These are phyloP conservation scores for Pilophorus perplexus DNA, from an alignment of 2,888 invertebrate genomes.

Conservation along the genomic window DNA sequence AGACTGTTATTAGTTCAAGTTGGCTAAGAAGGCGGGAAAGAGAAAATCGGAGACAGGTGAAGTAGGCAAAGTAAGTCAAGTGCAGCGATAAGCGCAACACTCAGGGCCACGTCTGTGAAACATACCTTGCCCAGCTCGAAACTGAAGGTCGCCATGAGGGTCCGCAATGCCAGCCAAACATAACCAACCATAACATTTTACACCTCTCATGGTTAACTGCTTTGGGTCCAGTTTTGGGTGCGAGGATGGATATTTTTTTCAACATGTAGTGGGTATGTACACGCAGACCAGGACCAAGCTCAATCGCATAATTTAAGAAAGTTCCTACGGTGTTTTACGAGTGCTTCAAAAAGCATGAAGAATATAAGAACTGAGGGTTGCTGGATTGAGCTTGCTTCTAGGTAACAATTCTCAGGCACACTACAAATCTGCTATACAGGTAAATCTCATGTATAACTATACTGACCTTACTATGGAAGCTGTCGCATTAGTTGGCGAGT, in stretches of 20 bases:
- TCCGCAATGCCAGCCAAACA: slow-evolving; percentile 48
- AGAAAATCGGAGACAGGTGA: slow-evolving; percentile 44
- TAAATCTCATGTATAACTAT: neutral
- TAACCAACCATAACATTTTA: slow-evolving; percentile 36
- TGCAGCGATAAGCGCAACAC: slow-evolving; percentile 60
- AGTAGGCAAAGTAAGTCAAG: slow-evolving; percentile 52
- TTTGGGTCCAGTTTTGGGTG: neutral
- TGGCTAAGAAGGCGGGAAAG: slow-evolving; percentile 33
- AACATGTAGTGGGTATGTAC: too few species aligned
- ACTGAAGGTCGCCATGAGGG: slow-evolving; percentile 53
- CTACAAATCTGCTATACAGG: too few species aligned
- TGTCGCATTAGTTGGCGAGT: slow-evolving; percentile 56
- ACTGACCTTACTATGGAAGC: slow-evolving; percentile 61
- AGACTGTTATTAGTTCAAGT: too few species aligned
- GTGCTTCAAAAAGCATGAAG: too few species aligned
- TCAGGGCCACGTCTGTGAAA: slow-evolving; percentile 65
- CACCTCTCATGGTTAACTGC: slow-evolving; percentile 5
- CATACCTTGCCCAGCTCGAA: slow-evolving; percentile 78
- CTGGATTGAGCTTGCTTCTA: too few species aligned
- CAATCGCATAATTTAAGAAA: too few species aligned
- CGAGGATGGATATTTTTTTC: neutral
- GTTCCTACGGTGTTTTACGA: too few species aligned
- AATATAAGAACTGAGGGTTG: too few species aligned
- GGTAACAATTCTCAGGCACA: too few species aligned
- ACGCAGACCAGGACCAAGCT: too few species aligned